Conservation (phyloP, 2,113 vertebrate species). For the Balaenoptera acutorostrata region DNA sequence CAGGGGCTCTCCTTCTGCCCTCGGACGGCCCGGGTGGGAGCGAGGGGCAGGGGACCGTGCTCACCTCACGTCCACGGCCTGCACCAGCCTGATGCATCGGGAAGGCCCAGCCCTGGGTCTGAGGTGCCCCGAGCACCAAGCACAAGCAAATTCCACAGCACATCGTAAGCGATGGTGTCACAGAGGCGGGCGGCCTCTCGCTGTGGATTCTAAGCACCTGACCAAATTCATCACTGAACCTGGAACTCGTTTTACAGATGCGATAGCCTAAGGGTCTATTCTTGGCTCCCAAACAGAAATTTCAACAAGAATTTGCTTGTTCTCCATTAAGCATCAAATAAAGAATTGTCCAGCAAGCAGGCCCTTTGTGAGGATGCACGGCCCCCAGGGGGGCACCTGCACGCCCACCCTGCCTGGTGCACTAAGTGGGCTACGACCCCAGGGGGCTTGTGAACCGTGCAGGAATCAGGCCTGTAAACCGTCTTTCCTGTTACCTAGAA, state of each 20-base stretch:
- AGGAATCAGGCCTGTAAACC: neutral
- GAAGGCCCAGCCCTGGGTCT: no score
- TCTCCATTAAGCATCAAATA: neutral
- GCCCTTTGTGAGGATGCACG: neutral
- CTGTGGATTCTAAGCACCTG: neutral
- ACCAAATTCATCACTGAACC: no score
- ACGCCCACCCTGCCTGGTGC: neutral
- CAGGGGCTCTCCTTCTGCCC: neutral
- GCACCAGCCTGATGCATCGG: no score
- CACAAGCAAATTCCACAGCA: neutral
- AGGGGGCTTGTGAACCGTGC: no score
- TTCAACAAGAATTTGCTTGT: neutral
- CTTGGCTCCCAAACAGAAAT: neutral
- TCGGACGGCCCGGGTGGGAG: neutral
- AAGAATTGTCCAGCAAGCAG: neutral
- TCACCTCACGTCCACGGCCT: neutral
- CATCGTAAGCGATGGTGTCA: neutral
- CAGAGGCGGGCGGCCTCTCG: neutral
- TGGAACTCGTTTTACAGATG: neutral
- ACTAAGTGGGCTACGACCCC: neutral
- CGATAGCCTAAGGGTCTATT: neutral
- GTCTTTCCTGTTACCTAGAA: neutral
- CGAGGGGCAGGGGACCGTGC: no score
- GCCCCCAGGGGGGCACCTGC: neutral
- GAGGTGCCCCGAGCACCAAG: neutral